Conservation (phyloP, 2,888 invertebrate species). For the Orthonevra nobilis region DNA sequence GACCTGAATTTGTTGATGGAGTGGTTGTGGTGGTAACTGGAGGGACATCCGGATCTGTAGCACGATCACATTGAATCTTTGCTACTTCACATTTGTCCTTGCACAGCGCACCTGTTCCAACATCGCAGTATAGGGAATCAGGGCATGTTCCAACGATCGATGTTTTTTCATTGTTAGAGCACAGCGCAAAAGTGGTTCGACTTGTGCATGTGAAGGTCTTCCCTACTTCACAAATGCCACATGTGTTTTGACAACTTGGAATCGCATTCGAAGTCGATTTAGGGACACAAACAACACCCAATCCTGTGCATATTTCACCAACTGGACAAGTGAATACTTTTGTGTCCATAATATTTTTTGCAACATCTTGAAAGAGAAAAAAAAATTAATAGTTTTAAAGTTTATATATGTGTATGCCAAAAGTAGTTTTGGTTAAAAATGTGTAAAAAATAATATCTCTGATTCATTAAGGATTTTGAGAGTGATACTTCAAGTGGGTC, state of each 20-base stretch:
- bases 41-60: background rate
- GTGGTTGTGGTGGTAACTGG: background rate
- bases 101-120: conserved; percentile 32
- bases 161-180: conserved; percentile 29
- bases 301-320: conserved; percentile 72
- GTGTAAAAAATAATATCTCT: no score
- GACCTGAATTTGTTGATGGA: background rate
- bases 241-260: background rate
- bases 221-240: background rate
- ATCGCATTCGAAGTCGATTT: background rate
- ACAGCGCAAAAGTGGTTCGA: conserved; percentile 72
- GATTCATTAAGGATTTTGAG: no score
- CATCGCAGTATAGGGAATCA: conserved; percentile 68
- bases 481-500: no score
- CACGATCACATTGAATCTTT: background rate
- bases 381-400: no score
- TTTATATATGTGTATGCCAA: no score
- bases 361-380: background rate
- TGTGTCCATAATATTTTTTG: conserved; percentile 18
- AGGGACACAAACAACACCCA: conserved; percentile 64
- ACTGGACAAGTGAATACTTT: conserved; percentile 64
- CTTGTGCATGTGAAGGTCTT: conserved; percentile 73
- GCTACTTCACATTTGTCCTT: conserved; percentile 43
- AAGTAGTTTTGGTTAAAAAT: no score
- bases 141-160: conserved; percentile 63